Conservation (phyloP, 2,888 invertebrate genomes). For the Nycteola revayana region DNA sequence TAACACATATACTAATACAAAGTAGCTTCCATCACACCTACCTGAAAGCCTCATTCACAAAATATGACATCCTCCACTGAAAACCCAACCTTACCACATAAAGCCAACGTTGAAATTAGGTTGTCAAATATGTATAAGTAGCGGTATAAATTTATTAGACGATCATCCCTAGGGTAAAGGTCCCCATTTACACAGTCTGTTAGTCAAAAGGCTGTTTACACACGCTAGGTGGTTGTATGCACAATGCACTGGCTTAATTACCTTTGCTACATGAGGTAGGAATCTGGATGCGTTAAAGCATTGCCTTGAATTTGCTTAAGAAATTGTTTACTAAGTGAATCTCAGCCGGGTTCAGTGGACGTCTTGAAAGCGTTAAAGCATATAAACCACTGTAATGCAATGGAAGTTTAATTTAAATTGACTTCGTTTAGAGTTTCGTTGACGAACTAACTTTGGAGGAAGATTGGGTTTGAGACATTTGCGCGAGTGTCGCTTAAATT, state of each 20-base stretch:
- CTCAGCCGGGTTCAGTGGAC: too few species aligned
- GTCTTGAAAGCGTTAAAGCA: too few species aligned
- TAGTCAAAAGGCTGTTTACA: constrained; percentile 54
- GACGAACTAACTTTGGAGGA: too few species aligned
- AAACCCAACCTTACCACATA: constrained; percentile 7
- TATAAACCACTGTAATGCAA: too few species aligned
- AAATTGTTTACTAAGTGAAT: too few species aligned
- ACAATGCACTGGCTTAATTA: constrained; percentile 55
- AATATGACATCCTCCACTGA: constrained; percentile 24
- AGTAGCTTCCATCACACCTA: constrained; percentile 9
- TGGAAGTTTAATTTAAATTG: too few species aligned
- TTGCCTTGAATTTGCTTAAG: too few species aligned
- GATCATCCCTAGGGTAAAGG: constrained; percentile 34
- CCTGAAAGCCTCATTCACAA: constrained; percentile 28
- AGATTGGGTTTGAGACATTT: too few species aligned
- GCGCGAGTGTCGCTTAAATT: too few species aligned
- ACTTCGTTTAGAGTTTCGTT: too few species aligned
- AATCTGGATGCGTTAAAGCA: constrained; percentile 19
- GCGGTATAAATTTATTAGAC: constrained; percentile 44
- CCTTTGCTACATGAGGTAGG: constrained; percentile 15
- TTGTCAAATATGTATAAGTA: constrained; percentile 18
- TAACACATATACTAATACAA: too few species aligned
- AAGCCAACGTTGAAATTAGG: constrained; percentile 17
- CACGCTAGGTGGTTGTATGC: constrained; percentile 34
- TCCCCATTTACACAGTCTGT: constrained; percentile 41